Evolutionary conservation across 2,888 invertebrate genomes (phyloP).

Genomic region (Agrotis exclamationis): DNA sequence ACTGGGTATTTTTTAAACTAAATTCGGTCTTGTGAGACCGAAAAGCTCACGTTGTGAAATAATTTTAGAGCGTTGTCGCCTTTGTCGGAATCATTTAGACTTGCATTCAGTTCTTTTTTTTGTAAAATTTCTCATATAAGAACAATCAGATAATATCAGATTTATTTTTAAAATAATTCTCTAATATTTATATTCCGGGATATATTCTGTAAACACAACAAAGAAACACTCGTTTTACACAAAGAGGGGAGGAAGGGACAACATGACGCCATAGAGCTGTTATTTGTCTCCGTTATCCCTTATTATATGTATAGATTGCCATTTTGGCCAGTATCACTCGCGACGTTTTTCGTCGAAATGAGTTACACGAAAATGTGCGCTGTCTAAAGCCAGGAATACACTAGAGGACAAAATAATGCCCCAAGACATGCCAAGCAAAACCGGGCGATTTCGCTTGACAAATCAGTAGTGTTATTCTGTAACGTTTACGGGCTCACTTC

Average conservation of each 20-base stretch:
- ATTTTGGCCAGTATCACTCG: conserved; percentile 48
- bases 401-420: no score
- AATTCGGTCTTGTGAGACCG: neutral
- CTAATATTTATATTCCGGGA: neutral
- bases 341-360: conserved; percentile 34
- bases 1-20: neutral
- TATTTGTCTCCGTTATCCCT: conserved; percentile 59
- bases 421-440: no score
- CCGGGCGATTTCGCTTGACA: no score
- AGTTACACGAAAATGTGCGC: conserved; percentile 37
- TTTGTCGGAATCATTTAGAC: no score
- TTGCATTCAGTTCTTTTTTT: no score
- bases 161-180: no score
- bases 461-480: no score
- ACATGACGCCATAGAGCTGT: conserved; percentile 53
- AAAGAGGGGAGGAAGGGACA: conserved; percentile 40
- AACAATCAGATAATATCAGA: no score
- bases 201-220: conserved; percentile 14
- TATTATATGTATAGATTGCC: conserved; percentile 53
- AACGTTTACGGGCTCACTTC: no score
- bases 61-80: neutral
- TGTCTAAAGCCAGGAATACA: neutral
- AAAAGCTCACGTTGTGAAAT: neutral
- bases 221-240: conserved; percentile 32
- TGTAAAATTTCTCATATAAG: no score